Percentiles rank a stretch among this genome's conserved stretches.
Conservation (phyloP, 2,888 invertebrate species). For the Melinaea menophilus region DNA sequence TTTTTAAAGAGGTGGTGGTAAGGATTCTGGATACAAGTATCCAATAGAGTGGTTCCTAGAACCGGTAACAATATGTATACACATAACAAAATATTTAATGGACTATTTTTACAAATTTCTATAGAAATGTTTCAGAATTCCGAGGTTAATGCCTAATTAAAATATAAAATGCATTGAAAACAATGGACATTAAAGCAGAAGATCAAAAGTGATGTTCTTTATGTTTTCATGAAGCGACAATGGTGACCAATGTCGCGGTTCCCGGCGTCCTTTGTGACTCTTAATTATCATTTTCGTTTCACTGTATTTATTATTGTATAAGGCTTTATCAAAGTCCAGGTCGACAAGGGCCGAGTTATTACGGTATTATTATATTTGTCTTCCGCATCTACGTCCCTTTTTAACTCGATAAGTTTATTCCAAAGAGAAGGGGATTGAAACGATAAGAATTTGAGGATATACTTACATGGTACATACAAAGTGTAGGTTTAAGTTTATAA, state of each 20-base stretch:
- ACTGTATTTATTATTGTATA: constrained; percentile 24
- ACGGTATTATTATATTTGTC: constrained; percentile 11
- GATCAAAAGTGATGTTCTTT: constrained; percentile 63
- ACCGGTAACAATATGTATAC: too few relatives aligned
- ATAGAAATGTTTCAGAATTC: background rate
- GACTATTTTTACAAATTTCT: background rate
- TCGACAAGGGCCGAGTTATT: constrained; percentile 19
- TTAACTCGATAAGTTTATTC: background rate
- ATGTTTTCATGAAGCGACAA: constrained; percentile 57
- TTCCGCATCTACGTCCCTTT: background rate
- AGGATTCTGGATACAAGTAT: too few relatives aligned
- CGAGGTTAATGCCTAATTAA: background rate
- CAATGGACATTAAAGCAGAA: constrained; percentile 50
- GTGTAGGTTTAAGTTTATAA: too few relatives aligned
- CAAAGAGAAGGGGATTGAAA: constrained; percentile 18
- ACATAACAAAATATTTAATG: background rate
- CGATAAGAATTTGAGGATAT: too few relatives aligned
- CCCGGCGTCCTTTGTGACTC: constrained; percentile 49
- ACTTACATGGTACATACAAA: too few relatives aligned
- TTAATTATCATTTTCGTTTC: constrained; percentile 40
- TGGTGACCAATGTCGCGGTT: constrained; percentile 46
- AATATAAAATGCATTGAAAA: constrained; percentile 56
- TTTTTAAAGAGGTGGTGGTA: too few relatives aligned
- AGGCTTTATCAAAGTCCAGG: constrained; percentile 29
- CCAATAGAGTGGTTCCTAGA: too few relatives aligned